Percentiles rank a stretch among this genome's conserved stretches.
These are phyloP conservation scores for Dexiosoma caninum DNA, from an alignment of 2,888 invertebrate species.

Conservation along the genomic window DNA sequence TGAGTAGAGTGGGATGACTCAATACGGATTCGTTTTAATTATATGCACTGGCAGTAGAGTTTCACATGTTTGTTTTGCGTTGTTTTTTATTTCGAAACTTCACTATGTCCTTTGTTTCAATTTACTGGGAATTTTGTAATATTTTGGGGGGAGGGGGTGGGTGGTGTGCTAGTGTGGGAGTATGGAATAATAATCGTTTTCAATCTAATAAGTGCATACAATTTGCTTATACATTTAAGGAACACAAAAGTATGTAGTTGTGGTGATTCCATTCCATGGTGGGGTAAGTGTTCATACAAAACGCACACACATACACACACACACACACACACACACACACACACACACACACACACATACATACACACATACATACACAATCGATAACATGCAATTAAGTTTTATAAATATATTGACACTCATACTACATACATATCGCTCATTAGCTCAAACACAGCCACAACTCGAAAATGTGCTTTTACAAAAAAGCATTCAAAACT, in stretches of 20 bases:
- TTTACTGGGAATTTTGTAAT: neutral
- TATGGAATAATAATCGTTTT: neutral
- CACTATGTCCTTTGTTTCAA: neutral
- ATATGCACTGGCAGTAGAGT: neutral
- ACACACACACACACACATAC: no score
- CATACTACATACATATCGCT: no score
- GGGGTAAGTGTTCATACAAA: neutral
- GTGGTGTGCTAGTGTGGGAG: neutral
- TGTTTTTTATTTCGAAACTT: no score
- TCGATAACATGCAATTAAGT: no score
- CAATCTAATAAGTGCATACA: neutral
- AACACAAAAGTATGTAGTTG: neutral
- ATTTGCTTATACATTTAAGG: neutral
- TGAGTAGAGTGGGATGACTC: neutral
- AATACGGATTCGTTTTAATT: neutral
- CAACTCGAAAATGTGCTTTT: no score
- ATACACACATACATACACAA: no score
- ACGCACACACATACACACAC: no score
- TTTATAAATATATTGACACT: no score
- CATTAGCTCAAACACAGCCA: no score
- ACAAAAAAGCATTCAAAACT: no score
- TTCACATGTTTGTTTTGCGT: neutral
- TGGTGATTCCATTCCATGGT: neutral
- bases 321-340: no score
- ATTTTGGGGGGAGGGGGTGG: neutral